Evolutionary conservation across 2,797 vertebrate genomes (phyloP).

Genomic region (Allobates femoralis): DNA sequence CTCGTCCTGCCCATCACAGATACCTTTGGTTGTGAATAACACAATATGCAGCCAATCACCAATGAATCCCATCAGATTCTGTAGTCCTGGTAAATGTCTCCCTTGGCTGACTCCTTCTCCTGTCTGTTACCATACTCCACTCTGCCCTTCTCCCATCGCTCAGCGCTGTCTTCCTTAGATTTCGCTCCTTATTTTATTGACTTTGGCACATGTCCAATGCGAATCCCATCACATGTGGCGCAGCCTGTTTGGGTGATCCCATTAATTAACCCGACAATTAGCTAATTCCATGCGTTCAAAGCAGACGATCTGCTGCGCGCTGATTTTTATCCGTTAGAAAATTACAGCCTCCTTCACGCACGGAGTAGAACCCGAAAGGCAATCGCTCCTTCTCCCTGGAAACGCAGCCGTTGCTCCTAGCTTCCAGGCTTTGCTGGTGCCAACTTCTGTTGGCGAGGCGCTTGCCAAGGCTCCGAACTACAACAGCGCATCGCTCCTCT

Average conservation of each 20-base stretch:
- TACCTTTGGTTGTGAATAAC: conserved; percentile 13
- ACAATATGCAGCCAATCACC: conserved; percentile 48
- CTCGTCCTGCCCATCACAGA: conserved; percentile 27
- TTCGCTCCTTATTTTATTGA: conserved; percentile 72
- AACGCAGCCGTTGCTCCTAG: conserved; percentile 27
- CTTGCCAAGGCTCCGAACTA: conserved; percentile 29
- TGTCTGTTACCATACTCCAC: conserved; percentile 67
- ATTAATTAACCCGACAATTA: conserved; percentile 82
- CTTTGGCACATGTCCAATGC: conserved; percentile 79
- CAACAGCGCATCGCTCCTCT: conserved; percentile 13
- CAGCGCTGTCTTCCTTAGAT: conserved; percentile 71
- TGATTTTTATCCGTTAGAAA: conserved; percentile 50
- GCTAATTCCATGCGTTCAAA: conserved; percentile 68
- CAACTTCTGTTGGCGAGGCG: conserved; percentile 39
- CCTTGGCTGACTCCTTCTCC: conserved; percentile 59
- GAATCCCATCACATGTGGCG: conserved; percentile 78
- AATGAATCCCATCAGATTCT: conserved; percentile 4
- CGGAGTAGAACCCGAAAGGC: conserved; percentile 8
- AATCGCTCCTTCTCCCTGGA: conserved; percentile 26
- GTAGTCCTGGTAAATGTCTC: conserved; percentile 46
- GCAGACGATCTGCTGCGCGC: conserved; percentile 39
- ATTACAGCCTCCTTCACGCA: conserved; percentile 36
- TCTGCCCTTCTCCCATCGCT: conserved; percentile 68
- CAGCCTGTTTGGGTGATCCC: conserved; percentile 79
- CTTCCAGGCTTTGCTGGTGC: conserved; percentile 47